Evolutionary conservation across 2,888 invertebrate species (phyloP).

Genomic region (Tethea ocularis): DNA sequence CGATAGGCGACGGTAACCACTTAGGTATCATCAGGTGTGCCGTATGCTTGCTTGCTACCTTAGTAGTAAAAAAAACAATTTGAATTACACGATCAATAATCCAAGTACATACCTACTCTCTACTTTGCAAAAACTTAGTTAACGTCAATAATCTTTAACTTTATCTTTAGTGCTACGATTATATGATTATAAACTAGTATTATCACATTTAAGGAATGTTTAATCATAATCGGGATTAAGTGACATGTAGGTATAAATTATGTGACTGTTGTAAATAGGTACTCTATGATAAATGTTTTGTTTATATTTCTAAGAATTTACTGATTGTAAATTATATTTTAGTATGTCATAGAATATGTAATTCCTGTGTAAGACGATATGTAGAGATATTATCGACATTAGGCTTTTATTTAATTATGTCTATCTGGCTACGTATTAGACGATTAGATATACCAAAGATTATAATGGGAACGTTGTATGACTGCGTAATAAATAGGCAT

Average conservation of each 20-base stretch:
- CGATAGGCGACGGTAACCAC: no score
- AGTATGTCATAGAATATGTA: background rate
- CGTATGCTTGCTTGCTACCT: no score
- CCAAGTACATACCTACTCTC: background rate
- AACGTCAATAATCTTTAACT: background rate
- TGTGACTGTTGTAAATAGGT: background rate
- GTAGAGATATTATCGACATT: background rate
- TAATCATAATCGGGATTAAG: conserved; percentile 1
- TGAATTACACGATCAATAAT: background rate
- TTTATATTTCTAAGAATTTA: background rate
- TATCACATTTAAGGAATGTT: background rate
- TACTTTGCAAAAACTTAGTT: background rate
- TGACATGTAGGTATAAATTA: background rate
- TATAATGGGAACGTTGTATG: background rate
- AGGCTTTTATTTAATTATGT: no score
- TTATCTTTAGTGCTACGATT: background rate
- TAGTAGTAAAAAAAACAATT: background rate
- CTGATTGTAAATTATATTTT: background rate
- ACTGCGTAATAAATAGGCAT: background rate
- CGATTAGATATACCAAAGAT: no score
- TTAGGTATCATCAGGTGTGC: no score
- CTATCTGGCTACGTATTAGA: no score
- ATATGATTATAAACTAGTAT: background rate
- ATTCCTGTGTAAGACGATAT: background rate
- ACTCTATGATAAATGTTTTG: background rate